Base-by-base conservation (phyloP, 2,113 vertebrate species). In the Caranx ignobilis region DNA sequence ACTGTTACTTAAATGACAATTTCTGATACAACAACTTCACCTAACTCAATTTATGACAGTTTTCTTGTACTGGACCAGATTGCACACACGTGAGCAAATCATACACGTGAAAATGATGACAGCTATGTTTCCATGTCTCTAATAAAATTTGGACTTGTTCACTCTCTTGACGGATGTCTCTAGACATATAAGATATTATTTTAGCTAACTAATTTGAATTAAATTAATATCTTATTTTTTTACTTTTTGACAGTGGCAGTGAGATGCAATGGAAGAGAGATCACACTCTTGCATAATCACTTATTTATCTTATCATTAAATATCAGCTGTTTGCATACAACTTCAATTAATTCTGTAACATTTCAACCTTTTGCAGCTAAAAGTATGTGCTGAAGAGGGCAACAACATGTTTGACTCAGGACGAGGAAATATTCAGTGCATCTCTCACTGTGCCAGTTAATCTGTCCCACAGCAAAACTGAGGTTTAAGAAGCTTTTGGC, bases 401-500 rank as follows among this genome's bases (percentile, higher is more conserved):
- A 77, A 16, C 56, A 54, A 16, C 56, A 54, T 61, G 66, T 86
- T 63, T 57, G 56, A 43, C 15, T 66, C 70, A 43, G 39, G 59
- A 47, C n/a, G 65, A 74, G 45, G 48, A 57, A 54, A 77, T 71
- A 71, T 71, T 74, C 26, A 73, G 45, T 19, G 18, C 71, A 50
- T 54, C 47, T 35, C 60, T 70, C 35, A 43, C 68, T 72, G 56
- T 65, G 62, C n/a, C 31, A 47, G 26, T 75, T 87, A 87, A 87
- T 85, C 79, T 82, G 76, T 75, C 75, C 75, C 70, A 60, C 50
- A 68, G 83, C 76, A 67, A 57, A 84, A 67, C 39, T 39, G 55
- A 57, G 66, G 34, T 88, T 83, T 85, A 79, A 80, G 72, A 66
- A 69, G 69, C 72, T 83, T 90, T 88, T 71, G 75, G 56, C 71